Percentiles rank a stretch among this genome's conserved stretches.
Conservation (phyloP, 2,113 vertebrate genomes). For the Pimephales promelas region DNA sequence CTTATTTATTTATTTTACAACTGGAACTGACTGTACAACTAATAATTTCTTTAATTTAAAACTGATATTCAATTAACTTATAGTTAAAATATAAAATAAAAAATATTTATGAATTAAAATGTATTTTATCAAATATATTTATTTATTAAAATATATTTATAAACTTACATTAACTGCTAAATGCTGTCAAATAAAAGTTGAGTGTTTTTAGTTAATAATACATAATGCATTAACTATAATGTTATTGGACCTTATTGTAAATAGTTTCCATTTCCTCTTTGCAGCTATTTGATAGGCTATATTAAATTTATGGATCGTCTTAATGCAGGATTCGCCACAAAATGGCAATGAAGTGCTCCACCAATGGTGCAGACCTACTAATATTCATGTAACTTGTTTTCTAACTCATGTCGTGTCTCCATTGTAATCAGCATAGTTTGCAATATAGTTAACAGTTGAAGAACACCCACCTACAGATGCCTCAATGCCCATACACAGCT, state of each 20-base stretch:
- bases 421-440: neutral
- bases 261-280: neutral
- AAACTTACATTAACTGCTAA: neutral
- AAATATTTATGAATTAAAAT: too few relatives aligned
- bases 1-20: too few relatives aligned
- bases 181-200: too few relatives aligned
- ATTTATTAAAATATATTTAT: too few relatives aligned
- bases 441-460: neutral
- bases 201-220: neutral
- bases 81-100: too few relatives aligned
- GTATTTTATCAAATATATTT: too few relatives aligned
- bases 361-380: neutral
- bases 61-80: neutral
- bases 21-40: neutral
- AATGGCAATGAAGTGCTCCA: neutral
- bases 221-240: neutral
- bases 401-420: neutral
- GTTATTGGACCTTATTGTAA: neutral
- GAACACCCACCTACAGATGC: constrained; percentile 7
- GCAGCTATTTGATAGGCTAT: neutral
- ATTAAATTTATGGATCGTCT: neutral
- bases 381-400: neutral
- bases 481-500: neutral
- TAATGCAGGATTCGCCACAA: neutral
- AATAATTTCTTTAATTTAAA: neutral